phyloP scores from a whole-genome alignment of 2,888 invertebrate genomes.

The Metellina segmentata region DNA sequence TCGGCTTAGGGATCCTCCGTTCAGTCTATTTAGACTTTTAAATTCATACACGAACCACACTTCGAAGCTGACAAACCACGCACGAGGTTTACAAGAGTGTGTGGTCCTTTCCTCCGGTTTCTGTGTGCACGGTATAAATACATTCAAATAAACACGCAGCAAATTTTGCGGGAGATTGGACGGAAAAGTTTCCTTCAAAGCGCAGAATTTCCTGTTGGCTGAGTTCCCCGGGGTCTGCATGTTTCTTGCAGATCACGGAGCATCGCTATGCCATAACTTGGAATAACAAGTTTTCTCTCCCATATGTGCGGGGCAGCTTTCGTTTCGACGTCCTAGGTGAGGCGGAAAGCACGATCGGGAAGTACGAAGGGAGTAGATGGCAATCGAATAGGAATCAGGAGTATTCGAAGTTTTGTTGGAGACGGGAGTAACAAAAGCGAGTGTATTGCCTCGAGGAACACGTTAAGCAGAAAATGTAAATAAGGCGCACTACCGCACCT shows the following conservation, averaged over 20 bases:
- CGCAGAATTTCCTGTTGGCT: not conserved
- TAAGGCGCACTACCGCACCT: too few relatives aligned
- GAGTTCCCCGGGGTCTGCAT: conserved; percentile 1
- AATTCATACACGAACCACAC: too few relatives aligned
- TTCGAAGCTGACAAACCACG: not conserved
- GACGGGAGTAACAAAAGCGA: not conserved
- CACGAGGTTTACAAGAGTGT: not conserved
- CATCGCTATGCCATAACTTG: conserved; percentile 55
- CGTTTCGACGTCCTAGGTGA: not conserved
- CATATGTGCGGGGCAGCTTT: conserved; percentile 19
- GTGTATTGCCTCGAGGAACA: too few relatives aligned
- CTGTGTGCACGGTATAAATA: conserved; percentile 23
- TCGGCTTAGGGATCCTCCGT: too few relatives aligned
- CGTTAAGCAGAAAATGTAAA: too few relatives aligned
- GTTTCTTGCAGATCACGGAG: conserved; percentile 25
- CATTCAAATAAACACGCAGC: conserved; percentile 28
- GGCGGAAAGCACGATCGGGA: conserved; percentile 19
- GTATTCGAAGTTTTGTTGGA: not conserved
- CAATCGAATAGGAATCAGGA: not conserved
- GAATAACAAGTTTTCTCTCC: conserved; percentile 23
- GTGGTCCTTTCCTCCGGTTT: not conserved
- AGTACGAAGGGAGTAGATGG: not conserved
- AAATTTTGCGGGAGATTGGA: not conserved
- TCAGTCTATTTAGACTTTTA: too few relatives aligned
- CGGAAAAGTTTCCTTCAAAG: not conserved